Conservation (phyloP, 2,113 vertebrate species). For the Pardalotus punctatus region DNA sequence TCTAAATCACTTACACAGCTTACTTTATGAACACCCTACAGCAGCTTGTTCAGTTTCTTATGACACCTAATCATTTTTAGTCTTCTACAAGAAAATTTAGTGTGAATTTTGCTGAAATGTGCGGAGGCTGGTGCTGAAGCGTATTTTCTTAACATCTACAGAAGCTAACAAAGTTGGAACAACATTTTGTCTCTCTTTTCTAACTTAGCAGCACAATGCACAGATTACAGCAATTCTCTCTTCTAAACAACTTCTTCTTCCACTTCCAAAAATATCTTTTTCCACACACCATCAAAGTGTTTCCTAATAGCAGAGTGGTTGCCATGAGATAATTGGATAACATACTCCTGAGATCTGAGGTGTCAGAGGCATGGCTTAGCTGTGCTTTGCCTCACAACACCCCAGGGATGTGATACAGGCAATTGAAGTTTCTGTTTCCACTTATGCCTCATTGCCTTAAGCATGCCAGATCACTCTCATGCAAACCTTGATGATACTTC, state of each 20-base stretch:
- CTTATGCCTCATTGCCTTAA: slow-evolving; percentile 29
- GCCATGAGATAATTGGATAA: slow-evolving; percentile 43
- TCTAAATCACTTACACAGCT: neutral
- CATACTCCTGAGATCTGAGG: slow-evolving; percentile 12
- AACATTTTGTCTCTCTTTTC: neutral
- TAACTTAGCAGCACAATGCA: neutral
- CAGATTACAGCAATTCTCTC: neutral
- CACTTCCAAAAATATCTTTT: slow-evolving; percentile 45
- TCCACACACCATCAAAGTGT: slow-evolving; percentile 3
- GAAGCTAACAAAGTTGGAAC: neutral
- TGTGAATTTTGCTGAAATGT: neutral
- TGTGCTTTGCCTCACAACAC: slow-evolving; percentile 46
- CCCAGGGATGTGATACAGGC: neutral
- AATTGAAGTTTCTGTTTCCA: slow-evolving; percentile 15
- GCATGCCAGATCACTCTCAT: neutral
- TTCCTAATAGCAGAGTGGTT: slow-evolving; percentile 33
- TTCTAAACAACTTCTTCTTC: slow-evolving; percentile 17
- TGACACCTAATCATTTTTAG: neutral
- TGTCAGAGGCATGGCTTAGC: neutral
- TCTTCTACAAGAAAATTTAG: neutral
- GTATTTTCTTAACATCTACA: neutral
- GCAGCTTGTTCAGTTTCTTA: neutral
- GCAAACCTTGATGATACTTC: slow-evolving; percentile 19
- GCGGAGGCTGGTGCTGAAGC: neutral
- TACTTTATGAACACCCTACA: neutral